Evolutionary conservation across 2,113 vertebrate genomes (phyloP), one percentile per base, ranked within the genome.

Genomic region (Petaurus breviceps): DNA sequence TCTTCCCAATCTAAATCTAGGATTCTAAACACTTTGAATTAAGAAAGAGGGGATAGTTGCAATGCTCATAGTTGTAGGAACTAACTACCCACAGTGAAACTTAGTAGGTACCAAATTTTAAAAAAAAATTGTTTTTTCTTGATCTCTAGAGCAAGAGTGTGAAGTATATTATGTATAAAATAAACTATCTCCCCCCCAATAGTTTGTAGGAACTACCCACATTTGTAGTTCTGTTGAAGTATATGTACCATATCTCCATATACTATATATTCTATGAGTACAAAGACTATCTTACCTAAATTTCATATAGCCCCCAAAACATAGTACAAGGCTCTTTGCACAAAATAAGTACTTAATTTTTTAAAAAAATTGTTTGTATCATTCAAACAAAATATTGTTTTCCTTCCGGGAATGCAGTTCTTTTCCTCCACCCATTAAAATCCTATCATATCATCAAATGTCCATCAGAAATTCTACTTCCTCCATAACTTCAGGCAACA

Each of bases 361-460:
- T 37, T 37, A 16, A 37, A 92, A 90, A 89, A 90, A 3, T 51
- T 1, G 49, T 3, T 91, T 49, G 89, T 6, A 54, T 77, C n/a
- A n/a, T n/a, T 77, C 46, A 91, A 47, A 92, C 90, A 96, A 95
- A 94, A 77, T 89, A 52, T 1, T 25, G 37, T 89, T 47, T 93
- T 24, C 91, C 47, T 92, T 31, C 52, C 49, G 55, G 43, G 92
- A 46, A 93, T 93, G 95, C 91, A 91, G 4, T 68, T 68, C 31
- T 1, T 57, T 92, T 46, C 90, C n/a, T n/a, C 92, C 93, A 77
- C 47, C 25, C 90, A 93, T 93, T 51, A 95, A 95, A 96, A 95
- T 19, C 84, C 47, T 91, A 51, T 50, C 37, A 12, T 90, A 51
- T 37, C 94, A 50, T 95, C 61, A 68, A 68, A 68, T 31, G 10